phyloP scores from a whole-genome alignment of 2,888 invertebrate genomes.

The Himalopsyche kuldschensis region DNA sequence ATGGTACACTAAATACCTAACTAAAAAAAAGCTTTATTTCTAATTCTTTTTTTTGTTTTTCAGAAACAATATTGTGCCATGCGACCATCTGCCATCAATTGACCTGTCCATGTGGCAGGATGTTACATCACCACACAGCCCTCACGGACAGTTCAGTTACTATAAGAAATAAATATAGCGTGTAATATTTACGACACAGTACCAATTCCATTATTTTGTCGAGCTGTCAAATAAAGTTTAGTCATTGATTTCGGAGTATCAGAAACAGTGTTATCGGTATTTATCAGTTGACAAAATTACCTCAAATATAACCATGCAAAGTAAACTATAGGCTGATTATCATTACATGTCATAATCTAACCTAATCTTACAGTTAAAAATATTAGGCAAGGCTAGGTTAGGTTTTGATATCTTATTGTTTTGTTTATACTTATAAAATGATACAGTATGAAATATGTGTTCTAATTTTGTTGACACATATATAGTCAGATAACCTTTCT shows the following conservation, averaged over 20 bases:
- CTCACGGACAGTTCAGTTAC: slow-evolving; percentile 11
- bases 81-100: slow-evolving; percentile 60
- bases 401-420: too few species aligned
- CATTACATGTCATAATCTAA: too few species aligned
- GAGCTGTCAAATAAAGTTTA: not conserved
- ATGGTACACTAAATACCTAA: too few species aligned
- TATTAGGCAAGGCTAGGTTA: too few species aligned
- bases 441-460: too few species aligned
- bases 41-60: slow-evolving; percentile 41
- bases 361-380: too few species aligned
- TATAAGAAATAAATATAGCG: slow-evolving; percentile 21
- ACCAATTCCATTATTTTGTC: not conserved
- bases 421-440: too few species aligned
- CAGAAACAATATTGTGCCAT: slow-evolving; percentile 66
- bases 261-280: not conserved
- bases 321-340: too few species aligned
- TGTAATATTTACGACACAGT: not conserved
- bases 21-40: too few species aligned
- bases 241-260: not conserved
- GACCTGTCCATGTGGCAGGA: slow-evolving; percentile 67
- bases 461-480: not conserved
- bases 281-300: too few species aligned
- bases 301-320: too few species aligned
- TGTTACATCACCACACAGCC: slow-evolving; percentile 31
- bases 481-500: not conserved